Evolutionary conservation across 2,797 vertebrate genomes (phyloP).

Genomic region (Chloroceryle amazona): DNA sequence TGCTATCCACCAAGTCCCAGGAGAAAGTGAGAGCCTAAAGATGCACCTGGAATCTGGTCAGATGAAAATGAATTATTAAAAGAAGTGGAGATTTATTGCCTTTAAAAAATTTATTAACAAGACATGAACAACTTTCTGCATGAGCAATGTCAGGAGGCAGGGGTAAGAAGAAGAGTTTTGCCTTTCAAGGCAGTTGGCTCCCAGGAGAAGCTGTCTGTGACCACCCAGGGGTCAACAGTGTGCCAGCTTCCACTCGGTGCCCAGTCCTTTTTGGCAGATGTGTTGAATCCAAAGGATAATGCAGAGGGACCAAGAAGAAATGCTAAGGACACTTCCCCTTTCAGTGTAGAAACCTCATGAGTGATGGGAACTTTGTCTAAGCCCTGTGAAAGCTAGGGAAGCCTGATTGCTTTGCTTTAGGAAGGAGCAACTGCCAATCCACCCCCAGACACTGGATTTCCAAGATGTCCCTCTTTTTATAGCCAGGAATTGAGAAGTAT

Average conservation of each 20-base stretch:
- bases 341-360: neutral
- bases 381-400: neutral
- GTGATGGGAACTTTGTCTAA: neutral
- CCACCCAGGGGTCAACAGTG: neutral
- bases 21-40: neutral
- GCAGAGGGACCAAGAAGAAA: neutral
- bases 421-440: neutral
- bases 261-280: neutral
- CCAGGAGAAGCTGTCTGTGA: neutral
- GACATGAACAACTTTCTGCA: neutral
- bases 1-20: neutral
- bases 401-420: neutral
- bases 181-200: neutral
- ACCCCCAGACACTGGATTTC: neutral
- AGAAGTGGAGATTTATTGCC: neutral
- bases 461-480: neutral
- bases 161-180: neutral
- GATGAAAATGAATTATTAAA: slow-evolving; percentile 55
- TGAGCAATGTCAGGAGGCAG: neutral
- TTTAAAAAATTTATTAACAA: slow-evolving; percentile 40
- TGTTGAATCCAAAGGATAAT: neutral
- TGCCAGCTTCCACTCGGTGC: neutral
- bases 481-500: neutral
- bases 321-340: neutral
- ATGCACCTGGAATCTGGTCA: neutral